Evolutionary conservation across 2,113 vertebrate genomes (phyloP), one percentile per base, ranked within the genome.

Genomic region (Lota lota): DNA sequence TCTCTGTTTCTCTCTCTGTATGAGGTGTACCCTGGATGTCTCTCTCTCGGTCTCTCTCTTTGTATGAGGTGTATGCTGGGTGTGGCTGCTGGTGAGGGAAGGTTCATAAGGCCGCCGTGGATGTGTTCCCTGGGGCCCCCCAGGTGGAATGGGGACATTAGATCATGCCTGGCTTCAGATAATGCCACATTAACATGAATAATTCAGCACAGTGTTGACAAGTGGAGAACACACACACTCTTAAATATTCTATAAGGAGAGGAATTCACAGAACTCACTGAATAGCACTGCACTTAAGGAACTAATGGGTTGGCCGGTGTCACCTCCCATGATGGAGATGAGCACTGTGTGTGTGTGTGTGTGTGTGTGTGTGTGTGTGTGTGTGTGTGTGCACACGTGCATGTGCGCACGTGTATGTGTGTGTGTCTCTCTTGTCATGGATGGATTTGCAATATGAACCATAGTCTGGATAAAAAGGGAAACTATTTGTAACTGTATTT

Each of bases 101-200:
- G 81, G 90, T 87, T 92, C 87, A 89, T 63, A 79, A 83, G 90
- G 89, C 89, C 87, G 87, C 51, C 67, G 63, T 68, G 64, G 69
- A 79, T 82, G 83, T 50, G 71, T 84, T 83, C 75, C 75, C 61
- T 72, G 69, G 73, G 79, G 74, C 33, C 14, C 53, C 40, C 40
- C 5, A 11, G 47, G 72, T 24, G 66, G 76, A 85, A 86, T 82
- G 72, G 83, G 71, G 62, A 70, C 75, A 82, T 85, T 86, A 83
- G 86, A 89, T 90, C 87, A 89, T 66, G 70, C 84, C 66, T 72
- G 75, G 72, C 67, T 75, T 88, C 83, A 86, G 78, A 88, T 88
- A 87, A 88, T 83, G 85, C 79, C 76, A 74, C 82, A 84, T 90
- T 85, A 85, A 78, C 83, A 85, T 90, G 85, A 92, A 90, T 91